Percentiles rank a stretch among this genome's conserved stretches.
Conservation (phyloP, 2,888 invertebrate genomes). For the Nebria salina region DNA sequence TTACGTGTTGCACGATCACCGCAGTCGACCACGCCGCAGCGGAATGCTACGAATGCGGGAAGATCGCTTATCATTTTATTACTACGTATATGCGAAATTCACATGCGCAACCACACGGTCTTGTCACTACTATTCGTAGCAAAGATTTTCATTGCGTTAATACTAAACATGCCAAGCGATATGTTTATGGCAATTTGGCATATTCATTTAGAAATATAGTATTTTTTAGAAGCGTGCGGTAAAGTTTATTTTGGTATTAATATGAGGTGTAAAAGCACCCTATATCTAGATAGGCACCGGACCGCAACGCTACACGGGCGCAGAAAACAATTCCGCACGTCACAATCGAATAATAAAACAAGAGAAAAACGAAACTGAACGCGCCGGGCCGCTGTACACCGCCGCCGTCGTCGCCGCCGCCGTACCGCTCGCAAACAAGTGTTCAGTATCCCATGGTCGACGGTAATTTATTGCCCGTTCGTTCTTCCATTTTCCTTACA, state of each 20-base stretch:
- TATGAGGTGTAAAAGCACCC: neutral
- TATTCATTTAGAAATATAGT: neutral
- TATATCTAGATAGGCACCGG: neutral
- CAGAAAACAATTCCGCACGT: constrained; percentile 42
- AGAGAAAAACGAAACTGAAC: constrained; percentile 44
- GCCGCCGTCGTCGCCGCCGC: constrained; percentile 5
- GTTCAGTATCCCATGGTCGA: constrained; percentile 52
- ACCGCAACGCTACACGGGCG: neutral
- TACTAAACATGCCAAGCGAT: too few relatives aligned
- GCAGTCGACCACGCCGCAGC: constrained; percentile 22
- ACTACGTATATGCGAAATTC: neutral
- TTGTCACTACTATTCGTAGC: neutral
- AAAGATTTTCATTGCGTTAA: too few relatives aligned
- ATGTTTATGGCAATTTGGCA: too few relatives aligned
- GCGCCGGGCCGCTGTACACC: neutral
- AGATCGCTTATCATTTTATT: constrained; percentile 41
- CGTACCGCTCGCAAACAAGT: constrained; percentile 49
- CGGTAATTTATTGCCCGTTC: constrained; percentile 58
- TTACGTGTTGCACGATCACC: constrained; percentile 42
- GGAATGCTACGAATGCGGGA: constrained; percentile 18
- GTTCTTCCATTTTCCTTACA: constrained; percentile 59
- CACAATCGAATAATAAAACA: constrained; percentile 47
- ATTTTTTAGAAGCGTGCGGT: neutral
- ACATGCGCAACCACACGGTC: neutral
- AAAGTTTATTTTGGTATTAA: neutral